Base-by-base conservation (phyloP, 2,797 vertebrate genomes). In the Melanotaenia boesemani region DNA sequence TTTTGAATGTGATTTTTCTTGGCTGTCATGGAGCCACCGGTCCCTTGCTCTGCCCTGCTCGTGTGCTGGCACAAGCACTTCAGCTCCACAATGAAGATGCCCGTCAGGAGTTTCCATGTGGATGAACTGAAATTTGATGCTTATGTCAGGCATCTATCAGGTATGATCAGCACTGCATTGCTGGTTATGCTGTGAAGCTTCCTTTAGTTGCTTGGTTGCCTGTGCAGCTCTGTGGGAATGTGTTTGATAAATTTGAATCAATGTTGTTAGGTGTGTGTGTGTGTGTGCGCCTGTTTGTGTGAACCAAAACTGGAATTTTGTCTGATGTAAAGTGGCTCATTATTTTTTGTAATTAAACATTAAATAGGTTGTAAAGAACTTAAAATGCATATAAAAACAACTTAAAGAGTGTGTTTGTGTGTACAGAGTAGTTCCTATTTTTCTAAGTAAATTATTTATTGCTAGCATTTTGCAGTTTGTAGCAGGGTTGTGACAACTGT, bases 201-300 rank as follows among this genome's bases (percentile, higher is more conserved):
- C 26, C 20, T 67, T 56, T 37, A 22, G 20, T 57, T 56, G 65
- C 54, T 57, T 67, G 54, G 36, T 57, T 67, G 30, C 65, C 30
- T 57, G 65, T 67, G 37, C 37, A 67, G 50, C 64, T 55, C 34
- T 55, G 50, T 36, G 39, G 37, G 15, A 13, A 44, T 44, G 37
- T 55, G 41, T 39, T 28, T 57, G 26, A 67, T 44, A 39, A 54
- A 44, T 56, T 18, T 52, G 11, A 67, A 67, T 26, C 18, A 20
- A 41, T 32, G 54, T 56, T 44, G 24, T 56, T 32, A 44, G 65
- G 10, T 46, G 44, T 18, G 18, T 13, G 13, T 20, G 18, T 18
- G n/a, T n/a, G 26, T 26, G 26, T 26, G 26, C 26, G 26, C 2
- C 2, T 26, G 26, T 26, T 2, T 26, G 37, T 39, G 37, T 12